Percentiles rank a stretch among this genome's conserved stretches.
Evolutionary conservation across 2,797 vertebrate species (phyloP).

Genomic region (Tokudaia muenninki): DNA sequence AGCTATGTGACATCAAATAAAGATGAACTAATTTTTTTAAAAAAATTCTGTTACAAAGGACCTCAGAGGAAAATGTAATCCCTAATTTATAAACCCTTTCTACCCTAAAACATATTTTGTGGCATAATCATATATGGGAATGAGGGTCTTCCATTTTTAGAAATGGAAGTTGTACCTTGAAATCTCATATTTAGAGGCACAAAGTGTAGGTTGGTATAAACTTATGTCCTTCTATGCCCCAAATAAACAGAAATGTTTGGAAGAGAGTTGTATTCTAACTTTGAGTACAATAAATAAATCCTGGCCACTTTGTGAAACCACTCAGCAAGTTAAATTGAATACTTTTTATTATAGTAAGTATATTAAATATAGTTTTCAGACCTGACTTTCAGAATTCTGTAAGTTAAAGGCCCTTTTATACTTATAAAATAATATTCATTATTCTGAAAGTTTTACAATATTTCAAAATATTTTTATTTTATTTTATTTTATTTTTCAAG

Average conservation of each 20-base stretch:
- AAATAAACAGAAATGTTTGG: conserved; percentile 36
- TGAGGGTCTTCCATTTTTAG: conserved; percentile 9
- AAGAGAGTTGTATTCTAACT: neutral
- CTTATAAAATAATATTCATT: conserved; percentile 21
- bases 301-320: neutral
- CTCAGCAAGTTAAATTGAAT: neutral
- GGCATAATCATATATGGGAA: conserved; percentile 26
- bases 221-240: neutral
- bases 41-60: conserved; percentile 34
- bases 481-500: neutral
- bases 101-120: conserved; percentile 39
- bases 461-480: neutral
- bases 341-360: neutral
- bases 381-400: conserved; percentile 20
- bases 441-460: conserved; percentile 31
- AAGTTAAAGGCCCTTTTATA: conserved; percentile 34
- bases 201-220: conserved; percentile 48
- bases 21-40: conserved; percentile 23
- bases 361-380: conserved; percentile 10
- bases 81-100: conserved; percentile 57
- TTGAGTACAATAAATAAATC: neutral
- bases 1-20: conserved; percentile 64
- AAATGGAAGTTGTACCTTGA: conserved; percentile 43
- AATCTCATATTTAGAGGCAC: conserved; percentile 13
- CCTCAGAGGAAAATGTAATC: conserved; percentile 41